These are phyloP conservation scores for Gonioctena quinquepunctata DNA, from an alignment of 1,140 invertebrate genomes.

Conservation along the genomic window DNA sequence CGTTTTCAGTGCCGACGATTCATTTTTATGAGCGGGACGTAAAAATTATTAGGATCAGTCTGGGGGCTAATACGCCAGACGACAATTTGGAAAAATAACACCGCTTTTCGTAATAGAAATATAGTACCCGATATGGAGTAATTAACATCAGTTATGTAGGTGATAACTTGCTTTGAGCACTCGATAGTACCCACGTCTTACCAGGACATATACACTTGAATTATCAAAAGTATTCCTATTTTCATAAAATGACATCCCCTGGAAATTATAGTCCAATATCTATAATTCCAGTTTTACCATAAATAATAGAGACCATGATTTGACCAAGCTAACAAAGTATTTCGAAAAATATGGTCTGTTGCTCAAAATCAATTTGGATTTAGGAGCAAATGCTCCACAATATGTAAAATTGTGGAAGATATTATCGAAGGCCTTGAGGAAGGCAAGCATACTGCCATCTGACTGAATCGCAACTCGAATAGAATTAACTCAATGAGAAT, in stretches of 20 bases:
- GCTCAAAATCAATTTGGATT: too few species aligned
- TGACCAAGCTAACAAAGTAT: too few species aligned
- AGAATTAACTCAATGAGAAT: too few species aligned
- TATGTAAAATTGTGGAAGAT: too few species aligned
- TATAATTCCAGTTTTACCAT: too few species aligned
- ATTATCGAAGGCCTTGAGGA: too few species aligned
- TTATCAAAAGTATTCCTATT: not conserved
- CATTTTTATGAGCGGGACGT: constrained; percentile 15
- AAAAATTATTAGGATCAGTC: not conserved
- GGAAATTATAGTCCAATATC: too few species aligned
- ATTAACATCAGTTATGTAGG: not conserved
- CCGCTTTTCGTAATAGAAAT: not conserved
- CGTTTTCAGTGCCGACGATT: constrained; percentile 21
- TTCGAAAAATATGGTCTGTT: too few species aligned
- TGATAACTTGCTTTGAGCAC: not conserved
- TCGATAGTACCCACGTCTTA: not conserved
- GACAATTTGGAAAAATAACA: not conserved
- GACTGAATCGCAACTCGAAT: too few species aligned
- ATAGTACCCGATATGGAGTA: not conserved
- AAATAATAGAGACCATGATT: too few species aligned
- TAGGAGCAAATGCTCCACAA: too few species aligned
- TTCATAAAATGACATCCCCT: not conserved
- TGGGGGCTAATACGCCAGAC: not conserved
- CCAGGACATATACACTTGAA: not conserved
- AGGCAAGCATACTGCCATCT: too few species aligned